Evolutionary conservation across 2,888 invertebrate species (phyloP).

Genomic region (Pristionchus mayeri): DNA sequence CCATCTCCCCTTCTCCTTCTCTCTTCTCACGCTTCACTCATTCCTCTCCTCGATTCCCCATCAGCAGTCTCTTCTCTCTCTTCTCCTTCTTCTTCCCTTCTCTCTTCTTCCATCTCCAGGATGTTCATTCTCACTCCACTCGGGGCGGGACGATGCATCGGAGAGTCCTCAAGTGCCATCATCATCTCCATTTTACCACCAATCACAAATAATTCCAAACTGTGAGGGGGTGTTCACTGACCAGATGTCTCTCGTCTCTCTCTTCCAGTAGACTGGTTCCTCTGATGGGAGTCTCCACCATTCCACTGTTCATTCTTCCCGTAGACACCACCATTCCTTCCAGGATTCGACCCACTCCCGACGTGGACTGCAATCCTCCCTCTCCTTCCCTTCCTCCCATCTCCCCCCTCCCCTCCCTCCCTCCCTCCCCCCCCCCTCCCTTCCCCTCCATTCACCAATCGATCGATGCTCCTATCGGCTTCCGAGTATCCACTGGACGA

Average conservation of each 20-base stretch:
- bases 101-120: neutral
- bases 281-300: constrained; percentile 2
- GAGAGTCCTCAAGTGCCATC: neutral
- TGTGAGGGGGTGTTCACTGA: too few relatives aligned
- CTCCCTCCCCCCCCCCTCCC: neutral
- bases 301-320: constrained; percentile 5
- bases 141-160: neutral
- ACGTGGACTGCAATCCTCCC: constrained; percentile 26
- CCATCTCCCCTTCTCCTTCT: neutral
- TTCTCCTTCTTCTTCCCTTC: neutral
- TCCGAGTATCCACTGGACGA: constrained; percentile 23
- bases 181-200: neutral
- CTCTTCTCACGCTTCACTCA: neutral
- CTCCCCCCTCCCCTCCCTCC: too few relatives aligned
- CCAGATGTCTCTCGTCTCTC: too few relatives aligned
- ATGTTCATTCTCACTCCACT: constrained; percentile 4
- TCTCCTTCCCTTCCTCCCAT: too few relatives aligned
- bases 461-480: constrained; percentile 1
- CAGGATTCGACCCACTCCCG: constrained; percentile 39
- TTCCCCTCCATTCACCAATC: neutral
- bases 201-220: too few relatives aligned
- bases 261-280: constrained; percentile 10
- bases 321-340: constrained; percentile 14
- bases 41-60: too few relatives aligned
- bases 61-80: neutral